Evolutionary conservation across 2,888 invertebrate species (phyloP).

Genomic region (Polyploca ridens): DNA sequence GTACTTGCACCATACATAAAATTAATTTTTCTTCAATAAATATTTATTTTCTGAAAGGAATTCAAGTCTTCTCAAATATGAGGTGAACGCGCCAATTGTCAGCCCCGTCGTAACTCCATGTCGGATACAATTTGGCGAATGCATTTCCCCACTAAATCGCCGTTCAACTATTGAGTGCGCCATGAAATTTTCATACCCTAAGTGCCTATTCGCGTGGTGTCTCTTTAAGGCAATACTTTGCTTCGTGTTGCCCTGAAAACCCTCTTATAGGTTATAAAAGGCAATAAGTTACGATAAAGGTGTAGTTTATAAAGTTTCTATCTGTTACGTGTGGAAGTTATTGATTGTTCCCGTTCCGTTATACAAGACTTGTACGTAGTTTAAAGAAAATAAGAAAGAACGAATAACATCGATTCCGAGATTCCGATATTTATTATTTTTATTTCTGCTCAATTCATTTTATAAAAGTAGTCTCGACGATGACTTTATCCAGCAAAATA

Average conservation of each 20-base stretch:
- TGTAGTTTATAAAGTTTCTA: slow-evolving; percentile 23
- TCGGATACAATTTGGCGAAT: slow-evolving; percentile 63
- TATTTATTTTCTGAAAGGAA: no score
- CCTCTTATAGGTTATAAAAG: slow-evolving; percentile 35
- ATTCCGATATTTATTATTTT: neutral
- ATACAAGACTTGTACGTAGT: neutral
- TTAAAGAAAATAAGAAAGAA: neutral
- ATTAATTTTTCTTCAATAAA: no score
- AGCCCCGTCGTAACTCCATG: slow-evolving; percentile 40
- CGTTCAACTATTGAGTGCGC: slow-evolving; percentile 62
- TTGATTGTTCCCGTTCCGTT: slow-evolving; percentile 9
- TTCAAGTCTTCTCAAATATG: slow-evolving; percentile 19
- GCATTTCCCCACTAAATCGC: slow-evolving; percentile 67
- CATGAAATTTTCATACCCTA: slow-evolving; percentile 73
- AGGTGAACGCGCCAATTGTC: slow-evolving; percentile 36
- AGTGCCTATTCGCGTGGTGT: slow-evolving; percentile 60
- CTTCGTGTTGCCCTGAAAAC: slow-evolving; percentile 45
- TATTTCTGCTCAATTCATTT: neutral
- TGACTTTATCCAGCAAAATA: neutral
- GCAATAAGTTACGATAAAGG: slow-evolving; percentile 31
- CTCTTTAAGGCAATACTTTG: slow-evolving; percentile 61
- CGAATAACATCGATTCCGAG: neutral
- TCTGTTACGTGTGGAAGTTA: slow-evolving; percentile 20
- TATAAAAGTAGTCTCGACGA: neutral
- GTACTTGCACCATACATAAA: no score